Base-by-base conservation (phyloP, 2,113 vertebrate genomes). In the Megaceryle maxima region DNA sequence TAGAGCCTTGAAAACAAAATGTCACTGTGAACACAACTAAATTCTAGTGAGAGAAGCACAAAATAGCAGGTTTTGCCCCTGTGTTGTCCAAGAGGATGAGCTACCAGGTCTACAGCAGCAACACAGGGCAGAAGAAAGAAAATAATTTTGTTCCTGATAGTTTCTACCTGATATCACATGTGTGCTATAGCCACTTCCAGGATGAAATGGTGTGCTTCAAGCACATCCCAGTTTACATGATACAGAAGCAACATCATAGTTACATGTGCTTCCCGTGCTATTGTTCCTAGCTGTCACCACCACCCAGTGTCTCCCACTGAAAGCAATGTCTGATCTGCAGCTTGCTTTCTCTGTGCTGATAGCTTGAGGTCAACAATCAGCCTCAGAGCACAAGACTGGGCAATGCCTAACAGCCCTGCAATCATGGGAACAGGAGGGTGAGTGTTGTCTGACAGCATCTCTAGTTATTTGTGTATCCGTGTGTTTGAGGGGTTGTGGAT, bases 121-220 rank as follows among this genome's bases (percentile, higher is more conserved):
- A 19, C 39, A 37, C 5, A 43, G 24, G 14, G 33, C 10, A 46
- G 51, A 74, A 51, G 14, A 88, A 78, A 35, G 53, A 41, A 82
- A 78, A 13, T 20, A 82, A 53, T 0, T 0, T 16, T 81, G 69
- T 51, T 53, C 19, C 44, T 39, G 6, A 11, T 48, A 5, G 13
- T 57, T 85, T 78, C 41, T 33, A 21, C 11, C 16, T 46, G 28
- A 44, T 63, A 60, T 6, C 25, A 56, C 53, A 16, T 18, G 16
- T 33, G 14, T 78, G 33, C 28, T 46, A 3, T 74, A 56, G 63
- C 19, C 13, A 35, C 14, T 69, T 70, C 35, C 11, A 18, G 33
- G 35, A 19, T 70, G 20, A 56, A 78, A 26, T 2, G 1, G 11
- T 51, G 10, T 43, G 41, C 84, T 79, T 25, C 35, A 75, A 66